Conservation (phyloP, 2,113 vertebrate species). For the Anolis carolinensis region DNA sequence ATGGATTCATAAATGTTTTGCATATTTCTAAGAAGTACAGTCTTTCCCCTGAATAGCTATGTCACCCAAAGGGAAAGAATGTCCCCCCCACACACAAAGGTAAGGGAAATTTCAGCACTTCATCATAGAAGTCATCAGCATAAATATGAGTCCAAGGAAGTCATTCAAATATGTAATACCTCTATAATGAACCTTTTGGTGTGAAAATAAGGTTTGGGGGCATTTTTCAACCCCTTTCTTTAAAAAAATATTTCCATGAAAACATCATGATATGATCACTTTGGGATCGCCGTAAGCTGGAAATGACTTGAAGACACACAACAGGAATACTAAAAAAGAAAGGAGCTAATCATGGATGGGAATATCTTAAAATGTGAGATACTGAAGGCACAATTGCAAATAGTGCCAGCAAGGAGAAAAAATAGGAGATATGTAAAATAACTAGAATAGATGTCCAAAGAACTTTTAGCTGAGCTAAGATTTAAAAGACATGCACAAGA, state of each 20-base stretch:
- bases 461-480: too few relatives aligned
- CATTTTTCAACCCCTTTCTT: neutral
- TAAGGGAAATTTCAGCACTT: neutral
- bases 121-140: neutral
- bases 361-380: too few relatives aligned
- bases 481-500: too few relatives aligned
- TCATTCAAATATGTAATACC: neutral
- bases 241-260: neutral
- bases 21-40: neutral
- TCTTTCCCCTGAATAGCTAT: neutral
- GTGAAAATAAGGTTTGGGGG: neutral
- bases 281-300: too few relatives aligned
- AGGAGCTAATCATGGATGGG: too few relatives aligned
- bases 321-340: too few relatives aligned
- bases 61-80: neutral
- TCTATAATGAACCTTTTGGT: neutral
- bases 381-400: too few relatives aligned
- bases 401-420: too few relatives aligned
- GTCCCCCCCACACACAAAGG: neutral
- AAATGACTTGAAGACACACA: too few relatives aligned
- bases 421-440: too few relatives aligned
- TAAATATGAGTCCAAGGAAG: neutral
- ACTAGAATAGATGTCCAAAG: too few relatives aligned
- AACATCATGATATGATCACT: too few relatives aligned
- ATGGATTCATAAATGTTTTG: neutral